These are phyloP conservation scores for Dichetophora obliterata DNA, from an alignment of 2,888 invertebrate genomes.

Conservation along the genomic window DNA sequence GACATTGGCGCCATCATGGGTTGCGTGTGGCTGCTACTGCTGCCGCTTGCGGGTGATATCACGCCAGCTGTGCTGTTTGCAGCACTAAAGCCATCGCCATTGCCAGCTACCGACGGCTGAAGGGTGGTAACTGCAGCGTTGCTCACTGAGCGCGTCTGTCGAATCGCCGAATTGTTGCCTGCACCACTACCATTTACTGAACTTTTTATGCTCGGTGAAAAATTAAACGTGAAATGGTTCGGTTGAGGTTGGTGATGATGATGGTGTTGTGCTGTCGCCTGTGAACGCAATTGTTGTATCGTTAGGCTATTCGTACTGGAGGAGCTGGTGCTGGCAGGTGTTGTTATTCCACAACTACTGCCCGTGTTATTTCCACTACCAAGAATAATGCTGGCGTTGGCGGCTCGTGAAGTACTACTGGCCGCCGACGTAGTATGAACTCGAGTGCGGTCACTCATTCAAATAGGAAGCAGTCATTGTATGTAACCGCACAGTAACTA, in stretches of 20 bases:
- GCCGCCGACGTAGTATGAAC: conserved; percentile 20
- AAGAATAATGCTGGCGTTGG: conserved; percentile 27
- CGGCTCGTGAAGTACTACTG: conserved; percentile 46
- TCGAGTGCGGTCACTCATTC: conserved; percentile 62
- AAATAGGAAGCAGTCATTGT: conserved; percentile 44
- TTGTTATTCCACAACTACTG: conserved; percentile 52
- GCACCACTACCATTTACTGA: conserved; percentile 32
- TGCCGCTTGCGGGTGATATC: conserved; percentile 38
- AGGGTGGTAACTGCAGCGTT: too few species aligned
- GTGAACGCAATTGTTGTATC: conserved; percentile 47
- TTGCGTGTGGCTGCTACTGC: conserved; percentile 48
- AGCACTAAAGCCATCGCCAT: conserved; percentile 54
- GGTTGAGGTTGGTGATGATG: conserved; percentile 50
- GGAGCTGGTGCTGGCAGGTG: conserved; percentile 59
- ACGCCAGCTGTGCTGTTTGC: conserved; percentile 8
- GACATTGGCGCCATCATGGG: conserved; percentile 57
- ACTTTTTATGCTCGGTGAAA: conserved; percentile 53
- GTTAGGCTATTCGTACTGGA: conserved; percentile 57
- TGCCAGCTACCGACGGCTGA: conserved; percentile 39
- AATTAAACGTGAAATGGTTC: conserved; percentile 59
- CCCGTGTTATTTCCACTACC: conserved; percentile 40
- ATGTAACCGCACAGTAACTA: too few species aligned
- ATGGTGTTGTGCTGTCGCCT: conserved; percentile 26
- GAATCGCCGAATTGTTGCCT: too few species aligned
- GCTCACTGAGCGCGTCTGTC: too few species aligned